Base-by-base conservation (phyloP, 2,797 vertebrate genomes). In the Thalassophryne amazonica region DNA sequence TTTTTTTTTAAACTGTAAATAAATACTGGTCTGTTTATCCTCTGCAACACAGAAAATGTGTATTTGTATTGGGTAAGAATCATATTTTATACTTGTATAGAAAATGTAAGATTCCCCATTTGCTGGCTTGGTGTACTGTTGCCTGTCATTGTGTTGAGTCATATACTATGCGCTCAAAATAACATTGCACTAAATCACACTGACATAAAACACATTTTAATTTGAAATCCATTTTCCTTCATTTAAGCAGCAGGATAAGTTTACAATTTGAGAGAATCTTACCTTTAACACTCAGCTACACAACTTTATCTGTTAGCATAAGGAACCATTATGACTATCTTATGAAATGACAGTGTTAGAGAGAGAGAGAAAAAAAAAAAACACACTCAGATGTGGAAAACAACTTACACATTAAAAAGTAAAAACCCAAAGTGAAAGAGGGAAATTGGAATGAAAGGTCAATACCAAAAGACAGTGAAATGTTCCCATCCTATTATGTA, bases 121-220 rank as follows among this genome's bases (percentile, higher is more conserved):
- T 71, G 64, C 45, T 62, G 67, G 58, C 57, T 60, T 73, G 68
- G 59, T 78, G 47, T 69, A 77, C 69, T 84, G 65, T 69, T 80
- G 65, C 62, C 65, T 69, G 60, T 70, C 9, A 64, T 43, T 52
- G 64, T 55, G 41, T 67, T 65, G 48, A 69, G 68, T 70, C 19
- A 30, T 51, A 52, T 49, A 47, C 54, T 69, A n/a, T n/a, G 61
- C 83, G 62, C 30, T 65, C 21, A 49, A 37, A 67, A 55, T 56
- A 81, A 70, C 78, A 42, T 16, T 28, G 46, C 45, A 52, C 62
- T 71, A 66, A 81, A 73, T 56, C 21, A 58, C 33, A 42, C 14
- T 23, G 10, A 70, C 33, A 33, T 47, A 57, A 57, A 24, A 10
- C n/a, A 34, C 1, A 35, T 22, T 22, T 20, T 3, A 20, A 20